Evolutionary conservation across 1,140 invertebrate species (phyloP), one percentile per base, ranked within the genome.

Genomic region (Drosophila dunni): DNA sequence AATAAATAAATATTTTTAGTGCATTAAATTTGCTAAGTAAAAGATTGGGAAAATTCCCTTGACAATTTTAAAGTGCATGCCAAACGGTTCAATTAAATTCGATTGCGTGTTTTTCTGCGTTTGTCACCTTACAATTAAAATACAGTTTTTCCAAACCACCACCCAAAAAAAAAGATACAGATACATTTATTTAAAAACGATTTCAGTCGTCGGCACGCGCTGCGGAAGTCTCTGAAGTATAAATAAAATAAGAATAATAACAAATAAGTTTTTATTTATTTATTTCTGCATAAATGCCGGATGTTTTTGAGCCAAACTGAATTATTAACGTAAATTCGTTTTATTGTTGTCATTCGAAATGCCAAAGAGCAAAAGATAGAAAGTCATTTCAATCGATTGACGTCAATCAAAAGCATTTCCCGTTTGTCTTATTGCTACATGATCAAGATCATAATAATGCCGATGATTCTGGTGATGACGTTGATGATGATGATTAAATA

Each of bases 371-470:
- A 64, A 44, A 10, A 11, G 34, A 33, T 40, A 40, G 38, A 42
- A 64, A 53, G 11, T 44, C n/a, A 38, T 34, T 64, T 64, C n/a
- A 20, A 4, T 6, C 48, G 13, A 54, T 65, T 68, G 56, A 68
- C 65, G 65, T 60, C 65, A 51, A 33, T 51, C 45, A 17, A 36
- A 56, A 54, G 54, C 46, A 34, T 65, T 54, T 40, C 17, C 62
- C 24, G 17, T 42, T 11, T 11, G 29, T 8, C 17, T 45, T 3
- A n/a, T 57, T 6, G 24, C 24, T 40, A 10, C 20, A 58, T 33
- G 38, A 24, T 13, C 36, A 20, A 24, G 5, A 15, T 40, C 29
- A 34, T 17, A 20, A 45, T 13, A 15, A 54, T 44, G 29, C 17
- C 34, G 9, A 65, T 17, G n/a, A 64, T 24, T 3, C 1, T 24